Base-by-base conservation (phyloP, 2,113 vertebrate species). In the Leucosticte australis region DNA sequence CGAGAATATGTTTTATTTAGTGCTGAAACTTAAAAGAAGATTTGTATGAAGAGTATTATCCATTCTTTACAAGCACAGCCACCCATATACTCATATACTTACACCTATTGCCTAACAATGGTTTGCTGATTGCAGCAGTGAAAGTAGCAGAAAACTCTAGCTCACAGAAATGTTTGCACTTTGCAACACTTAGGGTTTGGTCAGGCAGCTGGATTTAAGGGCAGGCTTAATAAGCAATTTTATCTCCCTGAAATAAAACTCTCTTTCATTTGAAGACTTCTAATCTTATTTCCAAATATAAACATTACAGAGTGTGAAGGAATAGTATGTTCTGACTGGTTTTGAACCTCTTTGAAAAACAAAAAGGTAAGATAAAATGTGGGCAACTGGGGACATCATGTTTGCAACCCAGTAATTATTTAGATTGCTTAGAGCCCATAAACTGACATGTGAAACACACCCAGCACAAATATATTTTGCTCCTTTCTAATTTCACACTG, bases 141-240 rank as follows among this genome's bases (percentile, higher is more conserved):
- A 97, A 97, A 96, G 94, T 92, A 90, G 90, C 35, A 92, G 78
- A 92, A 94, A 90, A 85, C 26, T 86, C 65, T 23, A 83, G 76
- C 64, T 96, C 37, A 87, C 42, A 93, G 86, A 96, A 94, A 39
- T 56, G 56, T 84, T 94, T 94, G 57, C 41, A 57, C 83, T 97
- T 93, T 31, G 79, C 92, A 89, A 81, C 41, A 81, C 86, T 73
- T 53, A 41, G 68, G 63, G 87, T 87, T 95, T 93, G 60, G 62
- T 80, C 63, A 62, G 80, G 69, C 56, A 44, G 28, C 26, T 90
- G 47, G 56, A 79, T 86, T 92, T 94, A 88, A 93, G 60, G 75
- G 41, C 42, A 80, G n/a, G 59, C 80, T 93, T 93, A 93, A 90
- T 84, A 82, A 90, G 86, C 64, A 81, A 63, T 65, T 93, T 87